A percentile compares a stretch with the other conserved stretches of the same genome.
phyloP scores from a whole-genome alignment of 2,888 invertebrate species.

The Keiferia lycopersicella region DNA sequence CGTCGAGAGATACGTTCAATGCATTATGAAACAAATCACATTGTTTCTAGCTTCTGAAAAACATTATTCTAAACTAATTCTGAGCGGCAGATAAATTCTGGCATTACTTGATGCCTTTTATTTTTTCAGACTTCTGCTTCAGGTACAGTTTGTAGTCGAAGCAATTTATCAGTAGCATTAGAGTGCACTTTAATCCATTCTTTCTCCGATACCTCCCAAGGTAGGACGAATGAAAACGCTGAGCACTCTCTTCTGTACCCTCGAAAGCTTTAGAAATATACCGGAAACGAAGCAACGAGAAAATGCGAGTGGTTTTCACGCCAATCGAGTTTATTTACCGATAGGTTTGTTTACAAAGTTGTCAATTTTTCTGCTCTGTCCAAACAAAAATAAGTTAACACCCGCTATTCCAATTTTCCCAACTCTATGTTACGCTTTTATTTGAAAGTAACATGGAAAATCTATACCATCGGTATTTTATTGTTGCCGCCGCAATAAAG shows the following conservation, averaged over 20 bases:
- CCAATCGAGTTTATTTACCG: constrained; percentile 15
- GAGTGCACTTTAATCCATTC: constrained; percentile 23
- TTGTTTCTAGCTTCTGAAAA: not conserved
- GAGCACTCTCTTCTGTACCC: constrained; percentile 16
- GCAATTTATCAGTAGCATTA: constrained; percentile 23
- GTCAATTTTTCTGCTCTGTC: constrained; percentile 30
- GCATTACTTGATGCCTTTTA: not conserved
- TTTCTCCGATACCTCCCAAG: constrained; percentile 14
- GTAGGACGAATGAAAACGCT: constrained; percentile 19
- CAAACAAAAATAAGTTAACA: constrained; percentile 27
- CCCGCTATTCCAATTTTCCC: not conserved
- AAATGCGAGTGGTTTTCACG: constrained; percentile 13
- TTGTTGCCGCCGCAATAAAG: constrained; percentile 63
- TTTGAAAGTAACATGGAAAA: constrained; percentile 44
- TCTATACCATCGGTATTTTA: constrained; percentile 52
- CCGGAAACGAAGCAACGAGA: not conserved
- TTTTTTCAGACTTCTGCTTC: constrained; percentile 6
- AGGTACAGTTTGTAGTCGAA: constrained; percentile 14
- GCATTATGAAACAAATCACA: not conserved
- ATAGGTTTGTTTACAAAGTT: constrained; percentile 20
- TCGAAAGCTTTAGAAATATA: constrained; percentile 14
- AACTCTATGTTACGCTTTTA: constrained; percentile 21
- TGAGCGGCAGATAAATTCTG: not conserved
- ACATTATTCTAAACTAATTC: not conserved
- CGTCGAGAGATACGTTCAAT: constrained; percentile 2